Evolutionary conservation across 1,140 invertebrate species (phyloP).

Genomic region (Leucophenga varia): DNA sequence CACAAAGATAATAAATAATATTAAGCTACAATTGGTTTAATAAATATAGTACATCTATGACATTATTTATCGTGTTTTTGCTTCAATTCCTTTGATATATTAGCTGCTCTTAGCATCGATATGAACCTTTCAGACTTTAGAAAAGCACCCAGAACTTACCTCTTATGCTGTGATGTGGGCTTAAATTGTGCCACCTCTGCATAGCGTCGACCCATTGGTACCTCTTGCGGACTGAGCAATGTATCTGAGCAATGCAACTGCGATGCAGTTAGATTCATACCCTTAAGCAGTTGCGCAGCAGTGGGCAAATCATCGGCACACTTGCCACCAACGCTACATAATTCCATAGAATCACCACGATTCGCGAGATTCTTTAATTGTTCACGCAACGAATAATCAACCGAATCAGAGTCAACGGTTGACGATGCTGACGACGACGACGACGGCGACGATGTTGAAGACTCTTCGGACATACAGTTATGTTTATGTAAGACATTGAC

Average conservation of each 20-base stretch:
- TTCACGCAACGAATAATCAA: slow-evolving; percentile 48
- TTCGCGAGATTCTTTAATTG: slow-evolving; percentile 48
- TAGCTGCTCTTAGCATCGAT: too few species aligned
- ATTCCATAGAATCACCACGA: slow-evolving; percentile 15
- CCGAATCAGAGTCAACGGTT: slow-evolving; percentile 28
- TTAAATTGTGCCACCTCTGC: slow-evolving; percentile 54
- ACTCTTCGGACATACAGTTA: too few species aligned
- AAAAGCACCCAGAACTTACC: slow-evolving; percentile 16
- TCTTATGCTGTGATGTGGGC: slow-evolving; percentile 34
- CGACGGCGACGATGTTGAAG: slow-evolving; percentile 21
- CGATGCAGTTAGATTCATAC: slow-evolving; percentile 21
- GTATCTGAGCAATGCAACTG: slow-evolving; percentile 36
- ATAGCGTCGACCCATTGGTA: slow-evolving; percentile 48
- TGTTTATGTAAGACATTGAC: too few species aligned
- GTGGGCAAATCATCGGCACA: slow-evolving; percentile 14
- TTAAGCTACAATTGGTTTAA: not conserved
- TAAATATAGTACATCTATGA: too few species aligned
- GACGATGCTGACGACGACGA: not conserved
- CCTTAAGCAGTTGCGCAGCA: slow-evolving; percentile 24
- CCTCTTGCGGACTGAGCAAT: slow-evolving; percentile 53
- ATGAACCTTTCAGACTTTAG: too few species aligned
- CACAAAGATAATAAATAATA: not conserved
- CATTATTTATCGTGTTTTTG: too few species aligned
- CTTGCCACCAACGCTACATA: too few species aligned
- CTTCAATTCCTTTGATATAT: too few species aligned